These are phyloP conservation scores for Coronaproctus castanopsis DNA, from an alignment of 2,888 invertebrate species.

Conservation along the genomic window DNA sequence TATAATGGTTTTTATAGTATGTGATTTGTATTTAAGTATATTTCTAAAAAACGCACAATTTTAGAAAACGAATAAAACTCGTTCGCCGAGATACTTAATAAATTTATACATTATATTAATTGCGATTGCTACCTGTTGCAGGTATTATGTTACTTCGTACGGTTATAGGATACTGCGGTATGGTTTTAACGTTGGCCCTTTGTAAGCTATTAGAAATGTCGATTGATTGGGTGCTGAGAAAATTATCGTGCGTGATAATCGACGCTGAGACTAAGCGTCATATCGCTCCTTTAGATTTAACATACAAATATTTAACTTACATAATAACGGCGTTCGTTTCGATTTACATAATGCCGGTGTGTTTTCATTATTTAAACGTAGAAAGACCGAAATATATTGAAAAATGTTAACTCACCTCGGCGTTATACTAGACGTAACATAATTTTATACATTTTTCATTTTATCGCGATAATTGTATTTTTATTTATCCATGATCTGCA, in stretches of 20 bases:
- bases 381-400: neutral
- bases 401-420: neutral
- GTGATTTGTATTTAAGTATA: too few relatives aligned
- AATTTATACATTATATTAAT: too few relatives aligned
- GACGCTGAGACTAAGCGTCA: constrained; percentile 8
- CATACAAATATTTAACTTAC: constrained; percentile 64
- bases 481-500: too few relatives aligned
- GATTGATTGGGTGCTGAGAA: constrained; percentile 4
- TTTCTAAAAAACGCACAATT: too few relatives aligned
- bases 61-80: too few relatives aligned
- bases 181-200: constrained; percentile 32
- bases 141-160: constrained; percentile 38
- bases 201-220: constrained; percentile 3
- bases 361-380: neutral
- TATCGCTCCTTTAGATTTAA: constrained; percentile 43
- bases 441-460: too few relatives aligned
- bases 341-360: neutral
- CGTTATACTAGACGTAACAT: too few relatives aligned
- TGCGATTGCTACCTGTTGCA: too few relatives aligned
- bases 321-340: neutral
- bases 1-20: too few relatives aligned
- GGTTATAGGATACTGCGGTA: constrained; percentile 50
- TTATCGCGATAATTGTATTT: too few relatives aligned
- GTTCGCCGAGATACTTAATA: too few relatives aligned
- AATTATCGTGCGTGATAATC: constrained; percentile 4